Conservation (phyloP, 2,113 vertebrate species). For the Phalacrocorax brasilianus region DNA sequence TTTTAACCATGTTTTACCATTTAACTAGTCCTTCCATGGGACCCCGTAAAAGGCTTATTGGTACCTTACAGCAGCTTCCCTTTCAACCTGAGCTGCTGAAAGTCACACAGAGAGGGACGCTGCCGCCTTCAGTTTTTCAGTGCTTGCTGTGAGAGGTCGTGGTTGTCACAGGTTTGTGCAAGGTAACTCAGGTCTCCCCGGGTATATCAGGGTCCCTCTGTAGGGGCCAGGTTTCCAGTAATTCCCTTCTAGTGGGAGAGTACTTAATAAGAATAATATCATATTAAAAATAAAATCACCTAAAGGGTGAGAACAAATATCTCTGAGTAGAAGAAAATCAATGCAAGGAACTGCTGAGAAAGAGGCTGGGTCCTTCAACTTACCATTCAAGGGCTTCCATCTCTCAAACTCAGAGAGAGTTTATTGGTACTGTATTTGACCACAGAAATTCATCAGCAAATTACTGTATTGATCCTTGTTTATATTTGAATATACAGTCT, state of each 20-base stretch:
- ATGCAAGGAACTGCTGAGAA: not conserved
- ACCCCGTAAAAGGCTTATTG: not conserved
- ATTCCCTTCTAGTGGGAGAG: not conserved
- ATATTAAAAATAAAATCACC: not conserved
- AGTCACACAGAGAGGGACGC: accelerated
- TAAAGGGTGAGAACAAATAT: not conserved
- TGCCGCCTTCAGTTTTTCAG: not conserved
- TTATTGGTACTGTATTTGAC: not conserved
- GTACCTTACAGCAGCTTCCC: accelerated
- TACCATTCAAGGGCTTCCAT: accelerated
- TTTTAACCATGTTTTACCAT: not conserved
- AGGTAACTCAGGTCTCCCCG: accelerated
- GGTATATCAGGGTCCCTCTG: accelerated
- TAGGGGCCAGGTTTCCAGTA: not conserved
- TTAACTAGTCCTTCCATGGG: not conserved
- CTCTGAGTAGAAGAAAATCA: not conserved
- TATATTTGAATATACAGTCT: not conserved
- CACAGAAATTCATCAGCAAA: slow-evolving; percentile 1
- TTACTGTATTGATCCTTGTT: not conserved
- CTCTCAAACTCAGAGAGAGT: not conserved
- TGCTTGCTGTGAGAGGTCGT: accelerated
- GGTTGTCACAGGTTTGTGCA: not conserved
- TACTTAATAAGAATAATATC: not conserved
- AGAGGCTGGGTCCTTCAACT: not conserved
- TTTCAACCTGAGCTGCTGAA: not conserved